Conservation (phyloP, 2,888 invertebrate species). For the Dryobota labecula region DNA sequence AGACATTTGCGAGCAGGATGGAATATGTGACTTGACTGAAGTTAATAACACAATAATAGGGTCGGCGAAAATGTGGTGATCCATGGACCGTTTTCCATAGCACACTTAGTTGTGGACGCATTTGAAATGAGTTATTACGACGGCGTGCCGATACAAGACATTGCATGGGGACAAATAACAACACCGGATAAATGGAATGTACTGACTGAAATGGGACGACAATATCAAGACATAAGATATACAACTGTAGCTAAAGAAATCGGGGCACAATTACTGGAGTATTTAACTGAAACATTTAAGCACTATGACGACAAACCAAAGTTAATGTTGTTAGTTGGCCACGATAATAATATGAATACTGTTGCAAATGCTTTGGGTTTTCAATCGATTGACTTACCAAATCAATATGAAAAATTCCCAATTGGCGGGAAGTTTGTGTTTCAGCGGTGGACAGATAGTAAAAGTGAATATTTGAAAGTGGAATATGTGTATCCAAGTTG, state of each 20-base stretch:
- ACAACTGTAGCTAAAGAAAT: slow-evolving; percentile 46
- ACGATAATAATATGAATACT: slow-evolving; percentile 57
- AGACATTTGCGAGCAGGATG: slow-evolving; percentile 49
- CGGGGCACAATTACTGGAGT: slow-evolving; percentile 34
- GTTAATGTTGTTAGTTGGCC: slow-evolving; percentile 55
- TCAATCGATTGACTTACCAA: slow-evolving; percentile 39
- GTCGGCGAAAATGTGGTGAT: slow-evolving; percentile 4
- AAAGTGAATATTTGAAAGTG: slow-evolving; percentile 58
- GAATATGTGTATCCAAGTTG: slow-evolving; percentile 56
- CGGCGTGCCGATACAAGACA: slow-evolving; percentile 40
- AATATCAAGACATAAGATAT: slow-evolving; percentile 44
- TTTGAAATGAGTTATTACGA: slow-evolving; percentile 55
- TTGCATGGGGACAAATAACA: slow-evolving; percentile 59
- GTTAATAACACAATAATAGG: slow-evolving; percentile 29
- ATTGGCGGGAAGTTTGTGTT: slow-evolving; percentile 61
- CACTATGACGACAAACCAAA: slow-evolving; percentile 49
- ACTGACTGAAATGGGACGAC: slow-evolving; percentile 46
- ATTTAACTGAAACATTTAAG: slow-evolving; percentile 43
- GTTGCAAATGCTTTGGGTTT: slow-evolving; percentile 46
- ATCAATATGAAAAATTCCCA: slow-evolving; percentile 56
- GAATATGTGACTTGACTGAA: slow-evolving; percentile 54
- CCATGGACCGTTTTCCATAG: slow-evolving; percentile 31
- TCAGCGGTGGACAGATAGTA: slow-evolving; percentile 56
- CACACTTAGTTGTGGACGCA: slow-evolving; percentile 29
- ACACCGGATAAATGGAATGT: slow-evolving; percentile 45